Base-by-base conservation (phyloP, 1,140 invertebrate genomes). In the Trichonephila clavata region DNA sequence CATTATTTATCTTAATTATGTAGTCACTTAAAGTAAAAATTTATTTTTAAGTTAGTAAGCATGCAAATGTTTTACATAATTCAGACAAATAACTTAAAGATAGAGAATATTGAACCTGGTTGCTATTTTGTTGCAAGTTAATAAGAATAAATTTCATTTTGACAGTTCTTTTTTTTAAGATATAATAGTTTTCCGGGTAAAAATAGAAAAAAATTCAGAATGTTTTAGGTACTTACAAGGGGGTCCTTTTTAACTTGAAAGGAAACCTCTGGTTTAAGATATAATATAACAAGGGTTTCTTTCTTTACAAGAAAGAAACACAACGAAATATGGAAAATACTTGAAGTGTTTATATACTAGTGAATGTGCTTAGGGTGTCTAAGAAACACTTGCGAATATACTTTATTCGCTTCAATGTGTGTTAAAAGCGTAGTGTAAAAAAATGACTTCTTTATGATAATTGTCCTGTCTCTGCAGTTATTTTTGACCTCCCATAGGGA, bases 391-490 rank as follows among this genome's bases (percentile, higher is more conserved):
- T 71, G 68, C 27, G 24, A 24, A 71, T 71, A 71, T 71, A 27
- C 68, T 71, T 71, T 71, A 39, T 71, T 27, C 13, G 10, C 24
- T 71, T 27, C 8, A n/a, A 14, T 32, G 24, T 24, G 27, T 71
- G 68, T 71, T 71, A 71, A 50, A 71, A 71, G 27, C 68, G 27
- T 18, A 71, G 68, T 71, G 68, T 71, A 71, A 71, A 71, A 71
- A 24, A 24, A 71, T 14, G 21, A n/a, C 63, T 71, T 27, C 24
- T 32, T 71, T 71, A 71, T 27, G 24, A 71, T 71, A 71, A 71
- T 5, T 14, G 14, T 24, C 27, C 10, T 27, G 68, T 14, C 24
- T 39, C 27, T 32, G 4, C 8, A 32, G 60, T 21, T 61, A 61
- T 61, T 61, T 61, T 21, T 3, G 27, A 13, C 24, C 68, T 16